Evolutionary conservation across 2,113 vertebrate species (phyloP).

Genomic region (Argyrosomus japonicus): DNA sequence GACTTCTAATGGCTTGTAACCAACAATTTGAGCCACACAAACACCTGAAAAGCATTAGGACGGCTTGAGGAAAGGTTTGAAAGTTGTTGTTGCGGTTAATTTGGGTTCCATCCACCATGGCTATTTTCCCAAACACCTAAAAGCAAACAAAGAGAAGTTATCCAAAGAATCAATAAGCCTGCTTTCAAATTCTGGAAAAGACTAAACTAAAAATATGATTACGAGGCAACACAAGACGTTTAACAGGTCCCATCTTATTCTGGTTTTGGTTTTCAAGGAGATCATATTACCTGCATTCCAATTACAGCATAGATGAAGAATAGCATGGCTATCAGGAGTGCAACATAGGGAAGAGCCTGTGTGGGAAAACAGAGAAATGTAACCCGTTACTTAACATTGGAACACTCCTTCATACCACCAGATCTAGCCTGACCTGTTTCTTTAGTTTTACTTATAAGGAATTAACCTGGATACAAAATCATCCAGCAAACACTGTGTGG

Average conservation of each 20-base stretch:
- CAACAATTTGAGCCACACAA: neutral
- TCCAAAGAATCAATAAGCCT: neutral
- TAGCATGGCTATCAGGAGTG: slow-evolving; percentile 97
- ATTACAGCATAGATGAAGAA: slow-evolving; percentile 99
- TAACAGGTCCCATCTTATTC: neutral
- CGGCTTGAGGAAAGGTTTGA: slow-evolving; percentile 97
- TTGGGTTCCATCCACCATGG: slow-evolving; percentile 96
- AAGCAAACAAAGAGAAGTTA: neutral
- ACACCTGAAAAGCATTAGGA: slow-evolving; percentile 97
- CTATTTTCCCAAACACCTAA: slow-evolving; percentile 98
- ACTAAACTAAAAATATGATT: neutral
- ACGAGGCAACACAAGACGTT: neutral
- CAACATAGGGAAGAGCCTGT: slow-evolving; percentile 97
- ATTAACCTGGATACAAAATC: neutral
- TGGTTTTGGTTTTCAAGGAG: neutral
- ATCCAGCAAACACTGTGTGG: too few relatives aligned
- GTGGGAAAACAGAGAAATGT: neutral
- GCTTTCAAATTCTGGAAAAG: neutral
- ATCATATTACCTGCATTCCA: slow-evolving; percentile 93
- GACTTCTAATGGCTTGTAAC: neutral
- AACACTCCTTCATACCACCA: neutral
- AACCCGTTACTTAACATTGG: neutral
- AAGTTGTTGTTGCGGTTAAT: slow-evolving; percentile 99
- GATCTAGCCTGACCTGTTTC: neutral
- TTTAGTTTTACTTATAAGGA: neutral